Evolutionary conservation across 1,140 invertebrate genomes (phyloP), one percentile per base, ranked within the genome.

Genomic region (Drosophila melanica): DNA sequence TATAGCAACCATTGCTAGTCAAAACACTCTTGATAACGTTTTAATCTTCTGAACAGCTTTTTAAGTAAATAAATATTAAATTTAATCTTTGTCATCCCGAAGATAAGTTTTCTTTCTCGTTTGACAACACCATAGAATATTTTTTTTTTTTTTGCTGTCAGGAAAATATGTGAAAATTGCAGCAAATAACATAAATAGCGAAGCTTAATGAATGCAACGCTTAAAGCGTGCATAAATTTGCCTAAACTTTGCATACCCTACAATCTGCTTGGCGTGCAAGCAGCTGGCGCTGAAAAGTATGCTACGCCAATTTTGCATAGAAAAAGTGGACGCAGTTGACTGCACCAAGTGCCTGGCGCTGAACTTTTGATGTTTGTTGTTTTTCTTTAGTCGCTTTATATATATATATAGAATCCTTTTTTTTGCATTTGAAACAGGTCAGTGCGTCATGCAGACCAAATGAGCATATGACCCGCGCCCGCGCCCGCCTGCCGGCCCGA

Each of bases 381-480:
- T 63, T n/a, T 27, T 30, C 9, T 51, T 39, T 6, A 50, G 33
- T 27, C 41, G 2, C 18, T 18, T 20, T 18, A 27, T 39, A 8
- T 35, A 1, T n/a, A n/a, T 14, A 41, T 37, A 37, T 12, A 11
- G 4, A 12, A 37, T 11, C 12, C 12, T 41, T 41, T 41, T n/a
- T n/a, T 35, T 81, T 87, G 82, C 82, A 80, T 77, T 82, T 75
- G 84, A 86, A 86, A 86, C 79, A 82, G 82, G 82, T 86, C 82
- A 86, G 82, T 82, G 82, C 82, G 75, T 89, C 68, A 66, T 87
- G 79, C 82, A 86, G 82, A 73, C 75, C 78, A 86, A 86, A 87
- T 86, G 81, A 86, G 79, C 81, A 87, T 87, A 81, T 85, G 79
- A 81, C 67, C 69, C 68, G n/a, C 14, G 4, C 14, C 10, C 45